phyloP scores from a whole-genome alignment of 37 sponge, comb jelly and placozoan genomes.

The Crambe crambe region DNA sequence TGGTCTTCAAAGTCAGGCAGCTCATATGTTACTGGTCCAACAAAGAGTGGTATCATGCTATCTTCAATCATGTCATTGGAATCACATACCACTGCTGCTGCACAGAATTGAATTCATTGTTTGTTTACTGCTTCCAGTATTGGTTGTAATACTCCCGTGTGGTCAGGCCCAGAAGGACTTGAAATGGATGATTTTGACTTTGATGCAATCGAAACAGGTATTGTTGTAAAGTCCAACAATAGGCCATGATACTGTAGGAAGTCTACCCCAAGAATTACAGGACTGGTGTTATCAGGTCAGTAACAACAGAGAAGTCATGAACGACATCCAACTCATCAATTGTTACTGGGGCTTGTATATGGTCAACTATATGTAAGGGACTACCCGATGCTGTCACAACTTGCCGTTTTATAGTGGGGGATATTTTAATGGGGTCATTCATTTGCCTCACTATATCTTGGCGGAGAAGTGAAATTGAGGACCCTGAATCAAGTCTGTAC shows the following conservation, averaged over 20 bases:
- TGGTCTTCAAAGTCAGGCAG: conserved; percentile 9
- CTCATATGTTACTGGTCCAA: conserved; percentile 17
- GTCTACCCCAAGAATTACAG: conserved; percentile 57
- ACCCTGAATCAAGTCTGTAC: conserved; percentile 44
- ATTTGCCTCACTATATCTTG: background rate
- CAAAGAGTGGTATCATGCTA: conserved; percentile 45
- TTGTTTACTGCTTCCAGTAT: no score
- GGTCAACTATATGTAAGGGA: conserved; percentile 26
- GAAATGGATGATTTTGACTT: no score
- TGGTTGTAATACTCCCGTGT: no score
- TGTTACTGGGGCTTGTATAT: conserved; percentile 30
- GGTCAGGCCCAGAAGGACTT: no score
- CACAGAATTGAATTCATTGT: no score
- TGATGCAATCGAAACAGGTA: conserved; percentile 6
- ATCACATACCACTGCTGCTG: background rate
- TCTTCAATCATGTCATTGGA: conserved; percentile 19
- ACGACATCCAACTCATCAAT: conserved; percentile 19
- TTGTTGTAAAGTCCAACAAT: conserved; percentile 46
- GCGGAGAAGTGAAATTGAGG: conserved; percentile 29
- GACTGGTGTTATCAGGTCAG: conserved; percentile 43
- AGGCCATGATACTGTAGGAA: conserved; percentile 48
- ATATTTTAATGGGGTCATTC: background rate
- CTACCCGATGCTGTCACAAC: conserved; percentile 57
- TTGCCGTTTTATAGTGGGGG: background rate
- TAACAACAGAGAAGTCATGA: conserved; percentile 55